Evolutionary conservation across 2,888 invertebrate genomes (phyloP).

Genomic region (Tiphia femorata): DNA sequence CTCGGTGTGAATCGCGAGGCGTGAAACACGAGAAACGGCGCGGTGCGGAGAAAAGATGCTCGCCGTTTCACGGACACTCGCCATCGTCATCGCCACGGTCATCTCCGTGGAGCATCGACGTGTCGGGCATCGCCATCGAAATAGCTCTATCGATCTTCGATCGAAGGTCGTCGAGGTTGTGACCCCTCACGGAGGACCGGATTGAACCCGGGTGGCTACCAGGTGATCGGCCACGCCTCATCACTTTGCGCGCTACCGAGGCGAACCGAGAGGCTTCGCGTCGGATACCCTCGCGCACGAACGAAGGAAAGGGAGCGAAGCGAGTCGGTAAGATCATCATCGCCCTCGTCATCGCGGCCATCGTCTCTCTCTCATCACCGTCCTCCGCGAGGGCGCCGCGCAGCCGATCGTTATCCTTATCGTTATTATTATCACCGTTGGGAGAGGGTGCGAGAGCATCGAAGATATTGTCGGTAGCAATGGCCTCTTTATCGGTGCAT

Average conservation of each 20-base stretch:
- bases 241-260: conserved; percentile 61
- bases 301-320: background rate
- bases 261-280: conserved; percentile 36
- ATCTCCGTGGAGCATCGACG: too few relatives aligned
- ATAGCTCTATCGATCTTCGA: conserved; percentile 53
- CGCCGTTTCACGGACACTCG: too few relatives aligned
- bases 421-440: background rate
- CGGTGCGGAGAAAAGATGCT: too few relatives aligned
- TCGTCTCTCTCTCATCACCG: background rate
- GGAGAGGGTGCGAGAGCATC: too few relatives aligned
- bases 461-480: background rate
- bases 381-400: background rate
- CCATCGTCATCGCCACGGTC: conserved; percentile 23
- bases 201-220: conserved; percentile 60
- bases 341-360: background rate
- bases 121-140: conserved; percentile 55
- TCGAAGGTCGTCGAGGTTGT: conserved; percentile 52
- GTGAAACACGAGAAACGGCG: too few relatives aligned
- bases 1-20: too few relatives aligned
- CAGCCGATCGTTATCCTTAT: background rate
- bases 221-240: conserved; percentile 66
- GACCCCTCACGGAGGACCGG: conserved; percentile 53
- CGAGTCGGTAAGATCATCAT: background rate
- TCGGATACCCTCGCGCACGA: conserved; percentile 18
- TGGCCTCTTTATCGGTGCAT: too few relatives aligned